phyloP scores from a whole-genome alignment of 2,797 vertebrate species.

The Parambassis ranga region DNA sequence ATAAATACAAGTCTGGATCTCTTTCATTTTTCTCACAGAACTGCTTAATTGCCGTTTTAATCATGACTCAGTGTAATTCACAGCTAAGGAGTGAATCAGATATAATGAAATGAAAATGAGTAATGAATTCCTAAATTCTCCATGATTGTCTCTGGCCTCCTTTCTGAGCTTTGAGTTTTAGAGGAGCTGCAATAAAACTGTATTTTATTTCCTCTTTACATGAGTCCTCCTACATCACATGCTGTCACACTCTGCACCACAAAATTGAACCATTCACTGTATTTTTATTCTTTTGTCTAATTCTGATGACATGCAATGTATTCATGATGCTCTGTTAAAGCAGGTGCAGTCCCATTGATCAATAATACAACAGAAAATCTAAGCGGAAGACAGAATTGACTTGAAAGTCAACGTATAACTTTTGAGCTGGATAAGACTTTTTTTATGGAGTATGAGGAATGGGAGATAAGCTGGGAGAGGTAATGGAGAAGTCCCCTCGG shows the following conservation, averaged over 20 bases:
- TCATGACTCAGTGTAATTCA: slow-evolving; percentile 5
- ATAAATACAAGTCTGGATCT: neutral
- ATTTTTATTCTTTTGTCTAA: slow-evolving; percentile 24
- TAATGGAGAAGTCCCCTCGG: slow-evolving; percentile 68
- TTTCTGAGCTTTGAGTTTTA: slow-evolving; percentile 21
- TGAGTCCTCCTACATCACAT: neutral
- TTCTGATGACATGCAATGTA: slow-evolving; percentile 40
- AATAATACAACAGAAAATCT: slow-evolving; percentile 56
- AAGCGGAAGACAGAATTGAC: slow-evolving; percentile 18
- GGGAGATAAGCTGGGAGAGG: slow-evolving; percentile 64
- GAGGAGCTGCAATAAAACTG: neutral
- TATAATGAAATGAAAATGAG: slow-evolving; percentile 28
- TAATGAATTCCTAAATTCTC: slow-evolving; percentile 19
- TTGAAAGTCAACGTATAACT: slow-evolving; percentile 30
- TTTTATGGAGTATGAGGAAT: slow-evolving; percentile 40
- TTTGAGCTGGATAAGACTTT: slow-evolving; percentile 41
- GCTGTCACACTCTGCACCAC: neutral
- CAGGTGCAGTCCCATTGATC: slow-evolving; percentile 41
- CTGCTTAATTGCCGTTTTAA: slow-evolving; percentile 36
- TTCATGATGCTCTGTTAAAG: slow-evolving; percentile 39
- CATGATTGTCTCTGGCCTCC: slow-evolving; percentile 10
- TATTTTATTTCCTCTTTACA: slow-evolving; percentile 5
- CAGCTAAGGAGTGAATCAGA: slow-evolving; percentile 21
- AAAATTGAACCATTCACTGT: slow-evolving; percentile 7
- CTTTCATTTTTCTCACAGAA: slow-evolving; percentile 17